These are phyloP conservation scores for Lepidonotus clava DNA, from an alignment of 2,888 invertebrate species.

Conservation along the genomic window DNA sequence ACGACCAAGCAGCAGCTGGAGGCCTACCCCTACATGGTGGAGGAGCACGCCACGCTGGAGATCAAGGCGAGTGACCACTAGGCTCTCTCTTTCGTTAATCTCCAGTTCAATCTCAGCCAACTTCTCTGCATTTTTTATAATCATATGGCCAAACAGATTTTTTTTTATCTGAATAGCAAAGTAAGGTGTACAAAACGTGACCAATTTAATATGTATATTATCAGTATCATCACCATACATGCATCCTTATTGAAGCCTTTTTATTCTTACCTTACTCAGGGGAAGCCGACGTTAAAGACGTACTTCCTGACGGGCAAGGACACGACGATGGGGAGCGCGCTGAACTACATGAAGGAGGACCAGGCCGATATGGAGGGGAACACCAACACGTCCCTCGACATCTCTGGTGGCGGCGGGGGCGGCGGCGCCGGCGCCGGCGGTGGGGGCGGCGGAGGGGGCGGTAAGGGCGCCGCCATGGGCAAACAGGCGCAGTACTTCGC, in stretches of 20 bases:
- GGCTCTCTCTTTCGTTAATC: too few species aligned
- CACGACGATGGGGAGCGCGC: slow-evolving; percentile 46
- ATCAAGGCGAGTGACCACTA: slow-evolving; percentile 20
- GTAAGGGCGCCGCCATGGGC: not conserved
- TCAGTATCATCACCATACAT: too few species aligned
- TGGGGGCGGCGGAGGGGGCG: slow-evolving; percentile 6
- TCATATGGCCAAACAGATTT: too few species aligned
- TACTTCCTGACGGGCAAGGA: slow-evolving; percentile 28
- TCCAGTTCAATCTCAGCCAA: too few species aligned
- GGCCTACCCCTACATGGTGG: slow-evolving; percentile 85
- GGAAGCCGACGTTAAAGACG: not conserved
- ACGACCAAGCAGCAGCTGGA: slow-evolving; percentile 90
- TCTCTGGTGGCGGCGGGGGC: not conserved
- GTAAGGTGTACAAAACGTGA: too few species aligned
- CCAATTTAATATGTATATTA: too few species aligned
- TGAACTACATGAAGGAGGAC: slow-evolving; percentile 50
- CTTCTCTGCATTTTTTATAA: too few species aligned
- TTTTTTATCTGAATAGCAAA: too few species aligned
- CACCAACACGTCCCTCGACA: slow-evolving; percentile 44
- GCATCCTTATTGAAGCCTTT: too few species aligned
- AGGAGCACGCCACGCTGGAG: slow-evolving; percentile 65
- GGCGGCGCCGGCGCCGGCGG: slow-evolving; percentile 54
- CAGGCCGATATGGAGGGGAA: slow-evolving; percentile 52
- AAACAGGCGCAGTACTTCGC: not conserved
- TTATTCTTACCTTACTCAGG: slow-evolving; percentile 2